These are phyloP conservation scores for Cinclus mexicanus DNA, from an alignment of 2,113 vertebrate genomes.

Conservation along the genomic window DNA sequence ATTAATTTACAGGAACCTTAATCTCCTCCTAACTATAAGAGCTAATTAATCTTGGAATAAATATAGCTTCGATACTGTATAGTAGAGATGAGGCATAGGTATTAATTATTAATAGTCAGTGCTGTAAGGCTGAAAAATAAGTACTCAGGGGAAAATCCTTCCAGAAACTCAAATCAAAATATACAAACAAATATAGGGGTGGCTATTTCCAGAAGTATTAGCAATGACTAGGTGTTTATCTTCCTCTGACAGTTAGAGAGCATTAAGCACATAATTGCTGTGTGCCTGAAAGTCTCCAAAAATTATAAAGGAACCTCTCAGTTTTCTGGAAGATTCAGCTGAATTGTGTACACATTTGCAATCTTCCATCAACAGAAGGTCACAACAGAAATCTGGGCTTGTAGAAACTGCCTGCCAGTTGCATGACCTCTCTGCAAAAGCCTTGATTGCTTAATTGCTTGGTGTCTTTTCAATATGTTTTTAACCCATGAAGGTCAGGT, in stretches of 20 bases:
- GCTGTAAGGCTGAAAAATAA: conserved; percentile 15
- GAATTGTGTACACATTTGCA: background rate
- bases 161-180: conserved; percentile 23
- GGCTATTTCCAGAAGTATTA: conserved; percentile 25
- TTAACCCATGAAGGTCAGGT: background rate
- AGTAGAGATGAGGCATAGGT: background rate
- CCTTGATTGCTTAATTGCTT: background rate
- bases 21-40: background rate
- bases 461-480: background rate
- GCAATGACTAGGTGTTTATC: conserved; percentile 5
- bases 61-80: background rate
- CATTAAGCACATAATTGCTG: background rate
- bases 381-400: conserved; percentile 18
- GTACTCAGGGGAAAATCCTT: conserved; percentile 27
- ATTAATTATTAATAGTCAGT: conserved; percentile 52
- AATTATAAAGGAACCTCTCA: background rate
- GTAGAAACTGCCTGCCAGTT: background rate
- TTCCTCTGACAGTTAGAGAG: background rate
- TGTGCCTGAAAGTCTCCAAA: background rate
- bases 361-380: background rate
- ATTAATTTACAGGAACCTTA: background rate
- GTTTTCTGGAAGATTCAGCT: conserved; percentile 29
- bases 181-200: background rate
- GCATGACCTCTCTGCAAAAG: background rate
- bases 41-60: conserved; percentile 46